Evolutionary conservation across 2,113 vertebrate species (phyloP), one percentile per base, ranked within the genome.

Genomic region (Corythornis cristatus): DNA sequence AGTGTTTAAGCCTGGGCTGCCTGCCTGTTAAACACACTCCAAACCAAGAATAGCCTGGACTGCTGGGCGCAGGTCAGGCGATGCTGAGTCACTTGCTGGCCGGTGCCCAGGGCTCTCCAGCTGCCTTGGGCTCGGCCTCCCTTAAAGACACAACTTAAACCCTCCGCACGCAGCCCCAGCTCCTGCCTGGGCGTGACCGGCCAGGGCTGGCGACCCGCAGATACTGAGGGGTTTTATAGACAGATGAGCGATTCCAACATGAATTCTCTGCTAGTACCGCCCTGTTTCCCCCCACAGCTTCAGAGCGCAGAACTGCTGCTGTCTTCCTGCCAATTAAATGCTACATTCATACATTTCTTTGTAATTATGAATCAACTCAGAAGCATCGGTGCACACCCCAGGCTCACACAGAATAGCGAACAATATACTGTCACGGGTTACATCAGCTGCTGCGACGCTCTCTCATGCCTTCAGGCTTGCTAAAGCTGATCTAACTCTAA

Each of bases 51-150:
- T 92, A 95, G 92, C 56, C 81, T 5, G 51, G 75, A 3, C 82
- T 87, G 35, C 70, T 7, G 71, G 90, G 83, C 80, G 45, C 67
- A 31, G 92, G 92, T 93, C 95, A 94, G 95, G 92, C 87, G 92
- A 56, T 87, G 95, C 93, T 95, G 93, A 96, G 85, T 96, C 93
- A 95, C 93, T 81, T 4, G 87, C 92, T 93, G 95, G 95, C 93
- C 31, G 2, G 43, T 19, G 13, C 92, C 82, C 90, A 89, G 74
- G 74, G 48, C 61, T 58, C 33, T 87, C 87, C 93, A 70, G 82
- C 92, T 93, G 95, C 82, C 92, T 51, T 8, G 72, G 71, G 79
- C 76, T 88, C 50, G 8, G 74, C 56, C 72, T 53, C 48, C 54
- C 79, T 75, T 75, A 75, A 60, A 89, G 91, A 23, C 67, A 54